These are phyloP conservation scores for Gisinianus flammeolus DNA, from an alignment of 2,888 invertebrate genomes.

Conservation along the genomic window DNA sequence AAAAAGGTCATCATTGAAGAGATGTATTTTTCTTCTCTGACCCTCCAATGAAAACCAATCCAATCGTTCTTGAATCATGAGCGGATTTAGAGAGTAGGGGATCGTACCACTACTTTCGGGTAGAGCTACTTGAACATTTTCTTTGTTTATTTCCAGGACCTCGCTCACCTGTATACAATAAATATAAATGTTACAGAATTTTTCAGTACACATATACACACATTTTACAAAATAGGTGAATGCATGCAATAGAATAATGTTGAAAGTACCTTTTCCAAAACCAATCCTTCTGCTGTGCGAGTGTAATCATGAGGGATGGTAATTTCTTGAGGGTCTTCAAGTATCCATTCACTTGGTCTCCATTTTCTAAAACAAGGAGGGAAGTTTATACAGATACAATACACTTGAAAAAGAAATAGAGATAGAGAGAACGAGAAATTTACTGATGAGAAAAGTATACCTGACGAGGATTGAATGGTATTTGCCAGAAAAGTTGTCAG, in stretches of 20 bases:
- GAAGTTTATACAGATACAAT: conserved; percentile 11
- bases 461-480: conserved; percentile 1
- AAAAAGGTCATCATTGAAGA: conserved; percentile 50
- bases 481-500: not conserved
- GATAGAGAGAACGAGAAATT: no score
- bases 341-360: conserved; percentile 42
- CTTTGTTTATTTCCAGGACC: conserved; percentile 19
- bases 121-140: conserved; percentile 30
- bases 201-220: no score
- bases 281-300: conserved; percentile 44
- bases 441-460: not conserved
- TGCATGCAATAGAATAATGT: no score
- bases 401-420: not conserved
- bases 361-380: conserved; percentile 47
- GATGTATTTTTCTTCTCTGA: conserved; percentile 36
- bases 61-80: conserved; percentile 21
- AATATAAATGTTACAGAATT: no score
- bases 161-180: conserved; percentile 25
- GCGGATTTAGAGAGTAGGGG: conserved; percentile 10
- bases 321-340: conserved; percentile 46
- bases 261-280: conserved; percentile 43
- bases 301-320: conserved; percentile 51
- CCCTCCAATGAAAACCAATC: conserved; percentile 28
- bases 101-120: conserved; percentile 33
- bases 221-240: no score